Evolutionary conservation across 1,140 invertebrate species (phyloP).

Genomic region (Planococcus citri): DNA sequence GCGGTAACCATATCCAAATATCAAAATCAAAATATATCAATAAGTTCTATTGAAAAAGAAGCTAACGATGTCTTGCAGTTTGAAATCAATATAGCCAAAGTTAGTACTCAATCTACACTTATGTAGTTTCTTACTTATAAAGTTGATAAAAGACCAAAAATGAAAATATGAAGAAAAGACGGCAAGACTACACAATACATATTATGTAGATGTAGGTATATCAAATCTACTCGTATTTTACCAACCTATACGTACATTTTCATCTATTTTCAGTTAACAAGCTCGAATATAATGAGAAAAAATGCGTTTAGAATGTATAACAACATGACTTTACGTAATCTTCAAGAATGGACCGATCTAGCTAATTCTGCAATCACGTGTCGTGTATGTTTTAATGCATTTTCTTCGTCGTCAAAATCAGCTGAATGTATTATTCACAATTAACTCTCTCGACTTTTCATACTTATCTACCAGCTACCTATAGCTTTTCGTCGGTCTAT

Average conservation of each 20-base stretch:
- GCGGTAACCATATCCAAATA: slow-evolving; percentile 27
- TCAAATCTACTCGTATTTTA: too few species aligned
- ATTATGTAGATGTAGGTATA: too few species aligned
- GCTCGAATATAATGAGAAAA: slow-evolving; percentile 37
- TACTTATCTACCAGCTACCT: too few species aligned
- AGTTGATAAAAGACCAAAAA: too few species aligned
- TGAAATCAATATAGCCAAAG: slow-evolving; percentile 46
- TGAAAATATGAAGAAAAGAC: too few species aligned
- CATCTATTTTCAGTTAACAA: slow-evolving; percentile 34
- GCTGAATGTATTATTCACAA: neutral
- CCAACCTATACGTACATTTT: too few species aligned
- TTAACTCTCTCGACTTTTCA: too few species aligned
- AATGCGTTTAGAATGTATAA: slow-evolving; percentile 43
- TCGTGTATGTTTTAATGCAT: neutral
- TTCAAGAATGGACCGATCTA: slow-evolving; percentile 34
- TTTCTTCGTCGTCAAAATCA: neutral
- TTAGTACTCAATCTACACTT: slow-evolving; percentile 27
- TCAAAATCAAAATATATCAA: slow-evolving; percentile 14
- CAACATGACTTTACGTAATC: slow-evolving; percentile 38
- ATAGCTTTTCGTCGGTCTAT: too few species aligned
- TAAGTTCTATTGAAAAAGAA: slow-evolving; percentile 32
- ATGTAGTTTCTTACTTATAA: too few species aligned
- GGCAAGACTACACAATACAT: too few species aligned
- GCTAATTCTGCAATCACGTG: slow-evolving; percentile 14
- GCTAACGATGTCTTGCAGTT: slow-evolving; percentile 43